These are phyloP conservation scores for Nudaria mundana DNA, from an alignment of 2,888 invertebrate genomes.

Conservation along the genomic window DNA sequence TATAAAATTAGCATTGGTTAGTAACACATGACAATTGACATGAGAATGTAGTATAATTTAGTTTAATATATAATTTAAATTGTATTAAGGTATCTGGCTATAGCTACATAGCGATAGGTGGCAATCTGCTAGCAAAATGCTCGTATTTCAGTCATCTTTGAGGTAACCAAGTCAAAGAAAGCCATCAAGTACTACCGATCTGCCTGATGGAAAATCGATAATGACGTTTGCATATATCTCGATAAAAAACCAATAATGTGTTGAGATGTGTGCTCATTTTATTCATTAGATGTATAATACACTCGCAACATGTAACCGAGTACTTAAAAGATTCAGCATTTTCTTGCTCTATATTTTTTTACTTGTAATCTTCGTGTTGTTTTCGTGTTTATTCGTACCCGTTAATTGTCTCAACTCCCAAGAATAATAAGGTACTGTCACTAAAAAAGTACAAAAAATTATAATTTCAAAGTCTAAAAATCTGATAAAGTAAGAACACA, in stretches of 20 bases:
- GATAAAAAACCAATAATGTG: conserved; percentile 21
- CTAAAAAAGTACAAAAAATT: no score
- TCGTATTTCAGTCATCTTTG: conserved; percentile 24
- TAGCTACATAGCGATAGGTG: no score
- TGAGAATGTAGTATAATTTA: no score
- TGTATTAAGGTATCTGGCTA: no score
- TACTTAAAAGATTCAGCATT: neutral
- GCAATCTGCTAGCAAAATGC: no score
- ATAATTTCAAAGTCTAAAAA: no score
- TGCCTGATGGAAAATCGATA: conserved; percentile 51
- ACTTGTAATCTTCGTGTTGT: no score
- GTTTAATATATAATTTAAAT: no score
- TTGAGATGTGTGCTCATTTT: conserved; percentile 24
- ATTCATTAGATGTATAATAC: conserved; percentile 20
- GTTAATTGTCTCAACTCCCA: conserved; percentile 14
- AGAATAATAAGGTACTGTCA: no score
- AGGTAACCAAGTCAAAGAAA: conserved; percentile 21
- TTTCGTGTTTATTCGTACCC: conserved; percentile 4
- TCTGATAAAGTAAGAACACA: conserved; percentile 20
- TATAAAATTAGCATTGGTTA: no score
- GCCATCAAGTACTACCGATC: conserved; percentile 19
- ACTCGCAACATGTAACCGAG: neutral
- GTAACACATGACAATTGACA: no score
- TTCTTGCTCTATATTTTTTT: neutral
- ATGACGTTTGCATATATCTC: conserved; percentile 44